A percentile compares a stretch with the other conserved stretches of the same genome.
These are phyloP conservation scores for Lepilemur ruficaudatus DNA, from an alignment of 2,797 vertebrate species.

Conservation along the genomic window DNA sequence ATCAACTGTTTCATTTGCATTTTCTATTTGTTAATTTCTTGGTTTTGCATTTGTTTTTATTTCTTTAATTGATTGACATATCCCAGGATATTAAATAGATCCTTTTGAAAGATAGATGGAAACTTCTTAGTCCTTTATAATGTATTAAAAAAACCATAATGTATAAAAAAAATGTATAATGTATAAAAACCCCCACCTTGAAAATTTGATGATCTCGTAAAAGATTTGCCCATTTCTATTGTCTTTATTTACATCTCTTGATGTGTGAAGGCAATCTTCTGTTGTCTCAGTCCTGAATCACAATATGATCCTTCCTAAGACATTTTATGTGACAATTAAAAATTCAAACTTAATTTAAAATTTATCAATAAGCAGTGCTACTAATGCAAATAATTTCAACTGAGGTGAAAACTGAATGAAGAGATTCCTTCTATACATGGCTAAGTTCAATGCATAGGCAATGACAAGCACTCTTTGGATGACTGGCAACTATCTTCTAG, in stretches of 20 bases:
- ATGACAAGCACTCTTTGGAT: not conserved
- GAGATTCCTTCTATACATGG: not conserved
- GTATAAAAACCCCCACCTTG: not conserved
- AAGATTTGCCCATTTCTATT: not conserved
- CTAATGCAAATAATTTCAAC: not conserved
- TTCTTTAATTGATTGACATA: not conserved
- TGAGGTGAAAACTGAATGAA: not conserved
- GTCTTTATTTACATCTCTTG: not conserved
- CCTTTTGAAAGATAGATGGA: not conserved
- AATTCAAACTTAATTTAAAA: conserved; percentile 9
- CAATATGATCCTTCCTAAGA: not conserved
- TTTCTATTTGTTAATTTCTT: not conserved
- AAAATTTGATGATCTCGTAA: not conserved
- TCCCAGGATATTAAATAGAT: not conserved
- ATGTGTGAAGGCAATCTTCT: not conserved
- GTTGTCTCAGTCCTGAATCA: not conserved
- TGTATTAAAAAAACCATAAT: no score
- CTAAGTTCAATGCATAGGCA: not conserved
- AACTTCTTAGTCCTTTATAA: not conserved
- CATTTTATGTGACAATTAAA: not conserved
- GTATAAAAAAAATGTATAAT: no score
- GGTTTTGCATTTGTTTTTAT: not conserved
- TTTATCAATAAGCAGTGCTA: not conserved
- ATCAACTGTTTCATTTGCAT: not conserved
- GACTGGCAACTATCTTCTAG: not conserved